Percentiles rank a stretch among this genome's conserved stretches.
Evolutionary conservation across 2,797 vertebrate genomes (phyloP).

Genomic region (Mormyrus hasselquistii): DNA sequence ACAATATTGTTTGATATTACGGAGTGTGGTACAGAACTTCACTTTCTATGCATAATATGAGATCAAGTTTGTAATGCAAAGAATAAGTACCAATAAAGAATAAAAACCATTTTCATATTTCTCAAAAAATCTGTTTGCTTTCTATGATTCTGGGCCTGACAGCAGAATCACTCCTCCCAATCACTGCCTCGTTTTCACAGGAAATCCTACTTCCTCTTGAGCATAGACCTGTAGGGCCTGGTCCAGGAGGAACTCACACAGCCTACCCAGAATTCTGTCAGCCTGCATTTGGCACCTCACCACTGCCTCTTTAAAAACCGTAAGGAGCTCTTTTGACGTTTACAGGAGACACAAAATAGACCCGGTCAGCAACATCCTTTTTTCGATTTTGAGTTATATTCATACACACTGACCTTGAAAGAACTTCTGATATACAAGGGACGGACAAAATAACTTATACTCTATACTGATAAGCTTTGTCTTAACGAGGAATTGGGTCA

Average conservation of each 20-base stretch:
- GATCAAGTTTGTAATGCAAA: neutral
- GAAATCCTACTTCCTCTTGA: conserved; percentile 4
- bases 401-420: neutral
- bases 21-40: neutral
- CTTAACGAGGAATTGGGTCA: neutral
- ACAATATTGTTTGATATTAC: neutral
- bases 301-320: neutral
- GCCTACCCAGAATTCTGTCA: neutral
- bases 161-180: neutral
- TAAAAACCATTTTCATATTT: neutral
- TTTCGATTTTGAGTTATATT: neutral
- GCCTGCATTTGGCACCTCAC: neutral
- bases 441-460: neutral
- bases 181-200: neutral
- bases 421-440: neutral
- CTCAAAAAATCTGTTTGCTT: neutral
- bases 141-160: neutral
- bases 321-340: neutral
- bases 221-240: no score
- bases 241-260: neutral
- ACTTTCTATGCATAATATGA: neutral
- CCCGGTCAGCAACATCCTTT: neutral
- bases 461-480: neutral
- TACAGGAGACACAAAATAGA: neutral
- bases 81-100: neutral